These are phyloP conservation scores for Numida meleagris DNA, from an alignment of 2,113 vertebrate species.

Conservation along the genomic window DNA sequence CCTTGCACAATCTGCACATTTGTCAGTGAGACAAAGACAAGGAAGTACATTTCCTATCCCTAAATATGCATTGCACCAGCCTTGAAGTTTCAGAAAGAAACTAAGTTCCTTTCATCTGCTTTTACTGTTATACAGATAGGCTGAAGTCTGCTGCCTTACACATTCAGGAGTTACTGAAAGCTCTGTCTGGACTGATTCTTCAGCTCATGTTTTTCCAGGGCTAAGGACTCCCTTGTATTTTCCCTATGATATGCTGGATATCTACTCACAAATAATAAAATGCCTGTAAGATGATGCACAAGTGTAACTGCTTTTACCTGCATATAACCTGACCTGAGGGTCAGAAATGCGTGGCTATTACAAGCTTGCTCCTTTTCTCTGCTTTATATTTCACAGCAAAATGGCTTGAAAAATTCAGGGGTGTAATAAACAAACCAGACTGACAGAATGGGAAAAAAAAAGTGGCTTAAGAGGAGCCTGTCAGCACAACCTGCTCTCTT, in stretches of 20 bases:
- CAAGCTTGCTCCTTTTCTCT: neutral
- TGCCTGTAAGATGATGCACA: neutral
- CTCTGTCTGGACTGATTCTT: neutral
- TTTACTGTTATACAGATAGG: neutral
- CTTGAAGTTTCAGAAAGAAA: neutral
- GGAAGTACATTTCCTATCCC: neutral
- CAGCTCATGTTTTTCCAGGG: neutral
- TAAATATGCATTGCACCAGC: neutral
- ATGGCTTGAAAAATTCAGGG: neutral
- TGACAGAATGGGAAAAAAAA: conserved; percentile 14
- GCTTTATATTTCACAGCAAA: neutral
- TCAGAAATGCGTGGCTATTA: neutral
- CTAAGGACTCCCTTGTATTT: neutral
- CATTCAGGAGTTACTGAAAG: neutral
- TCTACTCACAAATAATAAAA: neutral
- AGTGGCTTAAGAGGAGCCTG: conserved; percentile 43
- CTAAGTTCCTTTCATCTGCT: neutral
- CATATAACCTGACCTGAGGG: neutral
- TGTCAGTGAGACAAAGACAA: neutral
- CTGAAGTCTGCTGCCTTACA: neutral
- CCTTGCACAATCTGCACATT: neutral
- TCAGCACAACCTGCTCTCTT: conserved; percentile 51
- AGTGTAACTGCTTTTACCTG: neutral
- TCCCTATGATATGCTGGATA: neutral
- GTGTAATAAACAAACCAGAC: conserved; percentile 59